Conservation (phyloP, 1,140 invertebrate genomes). For the Drosophila mayri region DNA sequence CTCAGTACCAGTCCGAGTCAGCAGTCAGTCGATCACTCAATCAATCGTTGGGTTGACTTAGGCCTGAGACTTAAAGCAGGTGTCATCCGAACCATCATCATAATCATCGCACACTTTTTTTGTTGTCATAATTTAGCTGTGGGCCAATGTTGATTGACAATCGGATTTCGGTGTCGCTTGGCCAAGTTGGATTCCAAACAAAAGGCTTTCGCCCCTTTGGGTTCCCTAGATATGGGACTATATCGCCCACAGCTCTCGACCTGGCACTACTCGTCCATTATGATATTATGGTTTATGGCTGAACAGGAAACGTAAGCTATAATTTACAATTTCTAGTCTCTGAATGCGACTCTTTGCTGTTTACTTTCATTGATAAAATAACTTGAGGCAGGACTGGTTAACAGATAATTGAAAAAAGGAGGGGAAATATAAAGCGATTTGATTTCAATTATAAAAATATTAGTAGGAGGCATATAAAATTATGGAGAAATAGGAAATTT, state of each 20-base stretch:
- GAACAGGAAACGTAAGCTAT: slow-evolving; percentile 45
- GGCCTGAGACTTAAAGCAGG: slow-evolving; percentile 42
- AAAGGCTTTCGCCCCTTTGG: slow-evolving; percentile 23
- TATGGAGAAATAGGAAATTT: not conserved
- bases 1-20: not conserved
- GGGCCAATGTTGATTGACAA: slow-evolving; percentile 73
- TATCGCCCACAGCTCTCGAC: slow-evolving; percentile 13
- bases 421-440: not conserved
- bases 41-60: slow-evolving; percentile 39
- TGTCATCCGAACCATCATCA: slow-evolving; percentile 40
- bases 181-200: slow-evolving; percentile 33
- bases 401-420: slow-evolving; percentile 11
- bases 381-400: slow-evolving; percentile 49
- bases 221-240: slow-evolving; percentile 11
- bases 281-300: slow-evolving; percentile 54
- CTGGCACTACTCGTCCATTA: slow-evolving; percentile 47
- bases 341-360: slow-evolving; percentile 18
- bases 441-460: slow-evolving; percentile 6
- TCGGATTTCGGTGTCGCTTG: slow-evolving; percentile 68
- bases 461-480: not conserved
- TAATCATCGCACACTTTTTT: slow-evolving; percentile 31
- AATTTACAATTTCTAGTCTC: slow-evolving; percentile 33
- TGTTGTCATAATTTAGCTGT: slow-evolving; percentile 22
- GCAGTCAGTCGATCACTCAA: slow-evolving; percentile 37
- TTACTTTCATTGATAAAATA: slow-evolving; percentile 51